phyloP scores from a whole-genome alignment of 2,797 vertebrate species.

The Sebastes cheni region DNA sequence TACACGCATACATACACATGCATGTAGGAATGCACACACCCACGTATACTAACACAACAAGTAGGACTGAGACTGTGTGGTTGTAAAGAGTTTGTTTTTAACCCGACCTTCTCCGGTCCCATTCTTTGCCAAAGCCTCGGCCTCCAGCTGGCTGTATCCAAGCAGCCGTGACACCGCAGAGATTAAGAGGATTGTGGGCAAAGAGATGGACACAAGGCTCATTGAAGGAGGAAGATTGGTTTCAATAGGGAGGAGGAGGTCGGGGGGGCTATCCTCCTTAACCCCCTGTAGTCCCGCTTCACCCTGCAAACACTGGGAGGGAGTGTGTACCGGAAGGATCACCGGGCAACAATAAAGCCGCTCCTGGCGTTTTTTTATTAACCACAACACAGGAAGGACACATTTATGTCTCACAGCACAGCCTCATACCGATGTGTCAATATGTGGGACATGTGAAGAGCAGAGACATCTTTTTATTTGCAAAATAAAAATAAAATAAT shows the following conservation, averaged over 20 bases:
- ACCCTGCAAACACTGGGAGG: conserved; percentile 22
- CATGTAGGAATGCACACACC: background rate
- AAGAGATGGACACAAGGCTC: conserved; percentile 71
- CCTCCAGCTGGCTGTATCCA: conserved; percentile 54
- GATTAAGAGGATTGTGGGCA: conserved; percentile 64
- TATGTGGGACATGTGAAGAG: background rate
- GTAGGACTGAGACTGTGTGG: background rate
- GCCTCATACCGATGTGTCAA: conserved; percentile 7
- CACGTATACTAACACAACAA: background rate
- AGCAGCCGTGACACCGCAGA: conserved; percentile 63
- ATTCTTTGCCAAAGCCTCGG: conserved; percentile 9
- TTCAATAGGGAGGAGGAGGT: conserved; percentile 44
- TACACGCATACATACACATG: background rate
- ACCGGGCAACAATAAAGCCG: background rate
- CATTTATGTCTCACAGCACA: background rate
- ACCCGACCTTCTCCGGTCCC: conserved; percentile 19
- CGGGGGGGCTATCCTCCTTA: conserved; percentile 31
- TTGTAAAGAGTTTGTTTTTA: conserved; percentile 30
- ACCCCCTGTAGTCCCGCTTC: conserved; percentile 19
- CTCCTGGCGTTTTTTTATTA: conserved; percentile 7
- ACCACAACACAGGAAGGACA: conserved; percentile 7
- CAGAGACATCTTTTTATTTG: background rate
- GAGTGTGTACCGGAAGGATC: conserved; percentile 12
- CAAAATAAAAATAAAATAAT: background rate
- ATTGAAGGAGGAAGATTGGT: conserved; percentile 58